Evolutionary conservation across 2,888 invertebrate species (phyloP), one percentile per base, ranked within the genome.

Genomic region (Melinopterus prodromus): DNA sequence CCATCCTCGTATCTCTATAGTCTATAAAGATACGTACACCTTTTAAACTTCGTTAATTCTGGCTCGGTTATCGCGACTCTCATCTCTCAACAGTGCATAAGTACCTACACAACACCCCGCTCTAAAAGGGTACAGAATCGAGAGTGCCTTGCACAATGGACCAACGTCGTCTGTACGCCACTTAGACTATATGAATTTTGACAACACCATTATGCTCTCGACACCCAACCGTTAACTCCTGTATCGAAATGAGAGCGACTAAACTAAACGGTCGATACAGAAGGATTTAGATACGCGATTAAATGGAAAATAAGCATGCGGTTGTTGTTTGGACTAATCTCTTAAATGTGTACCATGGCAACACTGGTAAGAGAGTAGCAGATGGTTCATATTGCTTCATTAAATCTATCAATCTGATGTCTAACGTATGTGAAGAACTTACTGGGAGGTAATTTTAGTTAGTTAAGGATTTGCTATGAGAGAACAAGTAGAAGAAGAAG

Each of bases 111-210:
- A 12, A 53, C 53, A 53, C 53, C 53, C 53, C 7, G 53, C 53
- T 53, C 53, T 53, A 53, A 74, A 74, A 37, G 74, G 74, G 35
- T 74, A n/a, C 6, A 74, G 37, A 36, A 71, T 71, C 71, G 71
- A 71, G n/a, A 71, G 71, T 16, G 71, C 16, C 16, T 15, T 35
- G 36, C 36, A 74, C 74, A 74, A 74, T 74, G 37, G 74, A 36
- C 74, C 35, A 74, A 74, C 36, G 36, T n/a, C 74, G 36, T n/a
- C 26, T 15, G 35, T 74, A 74, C 12, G 74, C 74, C 74, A 74
- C 74, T 74, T 74, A 36, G 37, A 74, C 74, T 74, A 74, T 74
- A 74, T 35, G 74, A 74, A 74, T 74, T 74, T 74, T 74, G 74
- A 74, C 74, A 74, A 36, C 74, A 15, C 74, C 74, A 74, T 74